Evolutionary conservation across 2,797 vertebrate species (phyloP).

Genomic region (Clamator glandarius): DNA sequence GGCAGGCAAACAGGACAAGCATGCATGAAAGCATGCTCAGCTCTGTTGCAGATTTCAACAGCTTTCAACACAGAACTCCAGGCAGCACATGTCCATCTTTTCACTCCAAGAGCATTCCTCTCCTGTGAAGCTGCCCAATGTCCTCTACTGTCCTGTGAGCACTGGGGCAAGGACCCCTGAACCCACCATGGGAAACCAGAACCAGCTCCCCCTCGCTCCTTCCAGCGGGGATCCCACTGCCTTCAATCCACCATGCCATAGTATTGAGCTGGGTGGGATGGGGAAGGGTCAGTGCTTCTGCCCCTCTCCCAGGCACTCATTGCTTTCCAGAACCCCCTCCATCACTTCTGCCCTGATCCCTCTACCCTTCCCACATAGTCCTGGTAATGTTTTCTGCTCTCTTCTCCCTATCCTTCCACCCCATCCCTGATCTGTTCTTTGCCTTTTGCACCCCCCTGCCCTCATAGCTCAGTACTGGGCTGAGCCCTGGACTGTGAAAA

Average conservation of each 20-base stretch:
- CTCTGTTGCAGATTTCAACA: not conserved
- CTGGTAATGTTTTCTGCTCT: not conserved
- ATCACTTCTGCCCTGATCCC: not conserved
- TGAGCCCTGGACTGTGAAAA: not conserved
- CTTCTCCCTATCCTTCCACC: not conserved
- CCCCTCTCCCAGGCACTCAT: not conserved
- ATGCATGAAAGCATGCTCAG: not conserved
- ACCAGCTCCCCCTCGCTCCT: not conserved
- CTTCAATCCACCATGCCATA: not conserved
- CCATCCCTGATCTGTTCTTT: not conserved
- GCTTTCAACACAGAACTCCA: not conserved
- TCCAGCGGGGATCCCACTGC: not conserved
- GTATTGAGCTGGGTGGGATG: not conserved
- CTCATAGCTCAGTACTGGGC: not conserved
- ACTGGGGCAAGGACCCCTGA: not conserved
- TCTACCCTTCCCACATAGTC: not conserved
- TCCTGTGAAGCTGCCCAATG: not conserved
- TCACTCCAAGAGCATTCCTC: not conserved
- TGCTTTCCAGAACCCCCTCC: not conserved
- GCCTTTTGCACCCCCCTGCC: not conserved
- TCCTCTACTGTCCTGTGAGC: not conserved
- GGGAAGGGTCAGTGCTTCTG: not conserved
- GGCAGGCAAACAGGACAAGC: not conserved
- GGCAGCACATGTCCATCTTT: not conserved
- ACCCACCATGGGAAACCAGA: not conserved